phyloP scores from a whole-genome alignment of 2,113 vertebrate genomes.

The Holacanthus passer region DNA sequence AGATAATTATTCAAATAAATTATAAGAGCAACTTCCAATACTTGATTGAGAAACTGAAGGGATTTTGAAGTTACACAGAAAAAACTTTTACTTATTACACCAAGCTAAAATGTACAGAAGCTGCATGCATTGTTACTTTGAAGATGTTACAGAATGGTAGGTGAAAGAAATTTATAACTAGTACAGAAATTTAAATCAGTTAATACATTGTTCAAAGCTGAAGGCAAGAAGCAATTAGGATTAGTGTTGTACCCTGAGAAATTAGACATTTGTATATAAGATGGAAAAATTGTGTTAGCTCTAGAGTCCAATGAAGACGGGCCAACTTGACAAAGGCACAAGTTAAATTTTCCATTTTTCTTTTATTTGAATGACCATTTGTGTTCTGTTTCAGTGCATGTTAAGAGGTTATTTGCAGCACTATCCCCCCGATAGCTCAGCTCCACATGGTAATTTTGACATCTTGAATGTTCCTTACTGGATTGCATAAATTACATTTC shows the following conservation, averaged over 20 bases:
- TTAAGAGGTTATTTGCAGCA: conserved; percentile 61
- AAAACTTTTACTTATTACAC: not conserved
- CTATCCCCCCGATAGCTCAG: conserved; percentile 60
- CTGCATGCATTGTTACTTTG: conserved; percentile 48
- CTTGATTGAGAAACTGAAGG: not conserved
- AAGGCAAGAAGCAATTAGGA: conserved; percentile 4
- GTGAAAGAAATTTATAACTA: not conserved
- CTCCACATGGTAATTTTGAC: conserved; percentile 81
- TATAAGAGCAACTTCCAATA: not conserved
- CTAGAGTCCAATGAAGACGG: not conserved
- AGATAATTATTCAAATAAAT: not conserved
- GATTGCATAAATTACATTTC: conserved; percentile 80
- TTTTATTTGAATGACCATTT: conserved; percentile 66
- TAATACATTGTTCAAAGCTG: not conserved
- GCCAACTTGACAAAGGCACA: conserved; percentile 56
- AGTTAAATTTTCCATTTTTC: conserved; percentile 55
- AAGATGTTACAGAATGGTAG: conserved; percentile 9
- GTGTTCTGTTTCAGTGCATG: conserved; percentile 78
- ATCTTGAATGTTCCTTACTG: conserved; percentile 85
- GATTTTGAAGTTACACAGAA: not conserved
- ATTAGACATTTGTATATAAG: conserved; percentile 47
- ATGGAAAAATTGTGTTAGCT: not conserved
- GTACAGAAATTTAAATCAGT: conserved; percentile 13
- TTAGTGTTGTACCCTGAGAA: conserved; percentile 26
- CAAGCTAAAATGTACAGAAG: conserved; percentile 47